Evolutionary conservation across 2,797 vertebrate species (phyloP), one percentile per base, ranked within the genome.

Genomic region (Gymnoscopelus microlampas): DNA sequence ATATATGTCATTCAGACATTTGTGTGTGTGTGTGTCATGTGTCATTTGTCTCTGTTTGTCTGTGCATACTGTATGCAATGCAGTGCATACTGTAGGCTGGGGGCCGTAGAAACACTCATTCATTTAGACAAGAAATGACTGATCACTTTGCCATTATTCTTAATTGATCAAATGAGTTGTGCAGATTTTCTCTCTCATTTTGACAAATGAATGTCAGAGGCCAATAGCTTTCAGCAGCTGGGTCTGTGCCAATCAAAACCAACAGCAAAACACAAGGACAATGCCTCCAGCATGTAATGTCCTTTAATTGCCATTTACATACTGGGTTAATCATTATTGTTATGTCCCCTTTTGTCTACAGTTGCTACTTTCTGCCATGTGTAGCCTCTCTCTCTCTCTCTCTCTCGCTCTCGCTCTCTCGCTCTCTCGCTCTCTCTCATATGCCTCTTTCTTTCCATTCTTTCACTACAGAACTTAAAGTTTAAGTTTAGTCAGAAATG

Each of bases 271-370:
- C 55, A 75, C 79, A 85, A 91, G 90, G 94, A 93, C 93, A 90
- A 49, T 84, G 94, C 95, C 95, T 91, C 91, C 89, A 92, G 95
- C 93, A 76, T 84, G 83, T 60, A 76, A 39, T 94, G 94, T 93
- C 94, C 94, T 96, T 95, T 95, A 95, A 95, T 94, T 93, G 90
- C 92, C 94, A 95, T 95, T 95, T 96, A 93, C 94, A 94, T 93
- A 92, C 91, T 85, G 85, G 89, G 91, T 82, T 93, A 95, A 95
- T 95, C 95, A 94, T 95, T 95, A 92, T 92, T 95, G 93, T 85
- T 84, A 91, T 91, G 91, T 91, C 93, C 84, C 91, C 92, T 88
- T 91, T 94, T 92, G 91, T 76, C 93, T 92, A 91, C 85, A 82
- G 84, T 89, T 89, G 80, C 74, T 68, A 13, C 57, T 53, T 11